phyloP scores from a whole-genome alignment of 2,113 vertebrate genomes.

The Stictonetta naevosa region DNA sequence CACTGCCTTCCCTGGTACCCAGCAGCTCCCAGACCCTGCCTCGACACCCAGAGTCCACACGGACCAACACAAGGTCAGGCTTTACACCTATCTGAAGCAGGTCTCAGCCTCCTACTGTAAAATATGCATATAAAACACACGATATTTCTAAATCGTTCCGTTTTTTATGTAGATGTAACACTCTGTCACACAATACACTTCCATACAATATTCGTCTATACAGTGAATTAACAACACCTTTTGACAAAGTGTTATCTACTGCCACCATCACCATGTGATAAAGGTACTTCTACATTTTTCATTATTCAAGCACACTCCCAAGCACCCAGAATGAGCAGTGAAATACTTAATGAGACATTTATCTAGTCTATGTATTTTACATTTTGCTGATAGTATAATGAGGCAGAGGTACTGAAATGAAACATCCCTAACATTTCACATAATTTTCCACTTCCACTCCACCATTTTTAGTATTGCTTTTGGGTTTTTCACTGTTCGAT shows the following conservation, averaged over 20 bases:
- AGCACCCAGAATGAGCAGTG: conserved; percentile 63
- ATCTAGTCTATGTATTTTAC: conserved; percentile 76
- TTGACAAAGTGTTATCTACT: conserved; percentile 24
- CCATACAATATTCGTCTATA: not conserved
- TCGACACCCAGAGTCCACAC: not conserved
- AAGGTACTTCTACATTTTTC: conserved; percentile 66
- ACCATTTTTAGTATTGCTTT: conserved; percentile 56
- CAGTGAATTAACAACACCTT: conserved; percentile 23
- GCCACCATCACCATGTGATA: not conserved
- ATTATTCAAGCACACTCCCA: conserved; percentile 68
- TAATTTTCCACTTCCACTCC: conserved; percentile 68
- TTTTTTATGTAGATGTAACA: not conserved
- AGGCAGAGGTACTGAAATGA: conserved; percentile 74
- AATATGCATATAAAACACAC: rapidly evolving
- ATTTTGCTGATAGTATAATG: conserved; percentile 76
- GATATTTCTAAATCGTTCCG: not conserved
- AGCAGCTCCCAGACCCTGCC: rapidly evolving
- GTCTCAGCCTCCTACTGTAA: not conserved
- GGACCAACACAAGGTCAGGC: rapidly evolving
- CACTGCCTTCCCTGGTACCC: not conserved
- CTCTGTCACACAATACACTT: not conserved
- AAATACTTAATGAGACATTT: conserved; percentile 82
- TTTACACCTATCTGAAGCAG: not conserved
- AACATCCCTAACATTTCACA: conserved; percentile 73
- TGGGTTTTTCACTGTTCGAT: conserved; percentile 51